A percentile compares a stretch with the other conserved stretches of the same genome.
Conservation (phyloP, 1,140 invertebrate species). For the Epicauta chinensis region DNA sequence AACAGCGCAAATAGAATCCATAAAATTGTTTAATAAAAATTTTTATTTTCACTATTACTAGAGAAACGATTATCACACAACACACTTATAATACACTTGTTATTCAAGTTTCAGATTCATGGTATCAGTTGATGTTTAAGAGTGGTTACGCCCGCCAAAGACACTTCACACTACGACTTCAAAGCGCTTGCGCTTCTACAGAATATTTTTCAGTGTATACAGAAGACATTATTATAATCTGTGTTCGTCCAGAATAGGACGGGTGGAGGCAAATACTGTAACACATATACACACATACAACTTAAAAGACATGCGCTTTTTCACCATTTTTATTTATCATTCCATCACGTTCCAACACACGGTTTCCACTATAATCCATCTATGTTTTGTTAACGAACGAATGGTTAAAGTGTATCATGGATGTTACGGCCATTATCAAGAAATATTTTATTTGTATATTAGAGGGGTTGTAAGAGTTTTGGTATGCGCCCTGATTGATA, state of each 20-base stretch:
- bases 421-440: slow-evolving; percentile 29
- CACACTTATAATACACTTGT: slow-evolving; percentile 22
- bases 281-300: neutral
- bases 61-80: slow-evolving; percentile 27
- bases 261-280: slow-evolving; percentile 1
- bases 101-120: slow-evolving; percentile 27
- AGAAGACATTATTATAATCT: slow-evolving; percentile 27
- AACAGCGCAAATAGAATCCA: slow-evolving; percentile 21
- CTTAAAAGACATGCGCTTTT: slow-evolving; percentile 30
- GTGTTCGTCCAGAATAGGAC: slow-evolving; percentile 26
- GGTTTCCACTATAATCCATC: neutral
- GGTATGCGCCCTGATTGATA: slow-evolving; percentile 24
- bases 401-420: slow-evolving; percentile 1
- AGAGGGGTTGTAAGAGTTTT: slow-evolving; percentile 24
- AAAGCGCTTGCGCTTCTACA: neutral
- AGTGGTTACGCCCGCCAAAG: slow-evolving; percentile 39
- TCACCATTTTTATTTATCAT: neutral
- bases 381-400: too few species aligned
- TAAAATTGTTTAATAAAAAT: slow-evolving; percentile 28
- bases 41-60: slow-evolving; percentile 28
- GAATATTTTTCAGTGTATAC: neutral
- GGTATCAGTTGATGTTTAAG: slow-evolving; percentile 28
- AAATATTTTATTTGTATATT: slow-evolving; percentile 25
- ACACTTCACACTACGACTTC: slow-evolving; percentile 24
- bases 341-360: slow-evolving; percentile 18